phyloP scores from a whole-genome alignment of 2,113 vertebrate species.

The Menura novaehollandiae region DNA sequence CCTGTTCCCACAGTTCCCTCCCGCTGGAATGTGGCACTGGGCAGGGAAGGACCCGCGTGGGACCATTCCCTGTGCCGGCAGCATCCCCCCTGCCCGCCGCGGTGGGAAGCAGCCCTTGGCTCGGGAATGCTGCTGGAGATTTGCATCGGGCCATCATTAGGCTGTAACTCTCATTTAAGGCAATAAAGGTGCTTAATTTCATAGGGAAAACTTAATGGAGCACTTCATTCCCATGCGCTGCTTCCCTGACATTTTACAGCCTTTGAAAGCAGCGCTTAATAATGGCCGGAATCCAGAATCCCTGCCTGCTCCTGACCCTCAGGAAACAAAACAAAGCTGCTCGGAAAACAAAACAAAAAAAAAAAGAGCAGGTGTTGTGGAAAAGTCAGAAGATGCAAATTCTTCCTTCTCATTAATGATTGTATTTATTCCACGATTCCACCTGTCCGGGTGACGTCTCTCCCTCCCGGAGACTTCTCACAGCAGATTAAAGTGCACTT shows the following conservation, averaged over 20 bases:
- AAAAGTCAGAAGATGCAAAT: constrained; percentile 5
- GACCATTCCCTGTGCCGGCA: neutral
- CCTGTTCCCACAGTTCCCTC: neutral
- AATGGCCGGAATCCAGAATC: neutral
- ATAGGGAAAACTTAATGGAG: constrained; percentile 16
- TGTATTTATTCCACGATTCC: constrained; percentile 14
- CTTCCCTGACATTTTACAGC: neutral
- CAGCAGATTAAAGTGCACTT: constrained; percentile 36
- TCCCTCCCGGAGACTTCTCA: neutral
- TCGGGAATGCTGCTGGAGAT: neutral
- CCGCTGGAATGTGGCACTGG: rapidly evolving
- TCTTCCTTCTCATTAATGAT: neutral
- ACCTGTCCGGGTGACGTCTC: neutral
- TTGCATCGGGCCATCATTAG: neutral
- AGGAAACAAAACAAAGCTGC: neutral
- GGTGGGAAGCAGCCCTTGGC: neutral
- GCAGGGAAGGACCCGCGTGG: neutral
- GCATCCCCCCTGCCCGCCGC: neutral
- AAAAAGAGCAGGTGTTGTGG: neutral
- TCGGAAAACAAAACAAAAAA: neutral
- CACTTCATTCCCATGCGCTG: neutral
- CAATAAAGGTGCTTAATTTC: constrained; percentile 13
- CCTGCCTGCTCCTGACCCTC: neutral
- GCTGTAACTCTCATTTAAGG: neutral
- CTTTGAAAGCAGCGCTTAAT: neutral